A percentile compares a stretch with the other conserved stretches of the same genome.
These are phyloP conservation scores for Cheilosia variabilis DNA, from an alignment of 2,888 invertebrate genomes.

Conservation along the genomic window DNA sequence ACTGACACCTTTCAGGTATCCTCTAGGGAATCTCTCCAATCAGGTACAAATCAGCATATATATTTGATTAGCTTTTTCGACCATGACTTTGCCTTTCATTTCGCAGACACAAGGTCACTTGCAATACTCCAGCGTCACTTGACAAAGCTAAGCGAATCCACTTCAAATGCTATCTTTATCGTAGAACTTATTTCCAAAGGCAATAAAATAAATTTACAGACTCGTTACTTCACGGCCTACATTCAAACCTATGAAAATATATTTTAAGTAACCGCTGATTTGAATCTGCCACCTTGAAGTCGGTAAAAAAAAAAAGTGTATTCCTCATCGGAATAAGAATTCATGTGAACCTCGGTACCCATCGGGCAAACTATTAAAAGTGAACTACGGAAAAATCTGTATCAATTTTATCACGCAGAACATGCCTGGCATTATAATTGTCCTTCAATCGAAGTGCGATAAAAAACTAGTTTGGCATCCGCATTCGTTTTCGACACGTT, in stretches of 20 bases:
- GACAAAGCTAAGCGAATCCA: neutral
- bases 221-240: neutral
- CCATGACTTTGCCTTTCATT: too few relatives aligned
- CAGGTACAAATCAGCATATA: too few relatives aligned
- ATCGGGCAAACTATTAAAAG: too few relatives aligned
- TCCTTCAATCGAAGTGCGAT: slow-evolving; percentile 15
- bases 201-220: slow-evolving; percentile 6
- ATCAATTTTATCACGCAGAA: slow-evolving; percentile 29
- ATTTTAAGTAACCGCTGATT: neutral
- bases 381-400: too few relatives aligned
- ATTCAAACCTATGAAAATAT: neutral
- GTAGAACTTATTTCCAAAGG: neutral
- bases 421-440: slow-evolving; percentile 15
- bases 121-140: too few relatives aligned
- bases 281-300: neutral
- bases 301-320: neutral
- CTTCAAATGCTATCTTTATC: neutral
- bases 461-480: slow-evolving; percentile 20
- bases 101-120: too few relatives aligned
- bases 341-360: neutral
- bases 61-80: too few relatives aligned
- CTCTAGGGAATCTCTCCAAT: too few relatives aligned
- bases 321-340: neutral
- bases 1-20: too few relatives aligned
- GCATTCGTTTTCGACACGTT: slow-evolving; percentile 21